Percentiles rank a stretch among this genome's conserved stretches.
phyloP scores from a whole-genome alignment of 2,113 vertebrate genomes.

The Platysteira castanea region DNA sequence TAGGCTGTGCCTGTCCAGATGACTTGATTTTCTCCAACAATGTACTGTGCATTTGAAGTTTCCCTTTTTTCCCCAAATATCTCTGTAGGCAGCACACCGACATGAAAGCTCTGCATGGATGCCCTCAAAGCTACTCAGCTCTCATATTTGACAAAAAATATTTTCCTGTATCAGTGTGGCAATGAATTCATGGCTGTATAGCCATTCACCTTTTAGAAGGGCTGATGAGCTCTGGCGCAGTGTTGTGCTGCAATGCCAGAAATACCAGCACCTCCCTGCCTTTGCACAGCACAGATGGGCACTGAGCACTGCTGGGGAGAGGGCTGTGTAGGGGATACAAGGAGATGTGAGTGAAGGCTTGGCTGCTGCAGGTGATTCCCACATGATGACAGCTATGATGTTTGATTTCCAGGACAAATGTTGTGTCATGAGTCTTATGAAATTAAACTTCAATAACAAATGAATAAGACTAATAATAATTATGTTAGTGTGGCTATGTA shows the following conservation, averaged over 20 bases:
- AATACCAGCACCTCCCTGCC: not conserved
- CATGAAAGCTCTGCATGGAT: not conserved
- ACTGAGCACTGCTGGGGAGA: not conserved
- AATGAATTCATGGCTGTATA: not conserved
- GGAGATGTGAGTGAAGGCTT: not conserved
- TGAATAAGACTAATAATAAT: not conserved
- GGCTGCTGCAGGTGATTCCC: not conserved
- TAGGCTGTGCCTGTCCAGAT: not conserved
- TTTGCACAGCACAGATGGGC: not conserved
- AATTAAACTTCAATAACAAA: not conserved
- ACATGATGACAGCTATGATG: not conserved
- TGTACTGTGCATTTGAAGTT: not conserved
- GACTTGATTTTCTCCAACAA: not conserved
- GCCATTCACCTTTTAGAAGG: not conserved
- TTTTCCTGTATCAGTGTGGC: not conserved
- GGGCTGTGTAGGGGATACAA: not conserved
- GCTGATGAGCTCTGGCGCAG: not conserved
- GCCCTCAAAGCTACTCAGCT: not conserved
- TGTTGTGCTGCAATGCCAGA: not conserved
- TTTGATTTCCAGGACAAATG: not conserved
- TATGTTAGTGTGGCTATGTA: not conserved
- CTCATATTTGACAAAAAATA: not conserved
- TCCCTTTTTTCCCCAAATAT: not conserved
- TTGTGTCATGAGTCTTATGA: not conserved
- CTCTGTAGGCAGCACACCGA: not conserved